Evolutionary conservation across 2,113 vertebrate genomes (phyloP), one percentile per base, ranked within the genome.

Genomic region (Phaetusa simplex): DNA sequence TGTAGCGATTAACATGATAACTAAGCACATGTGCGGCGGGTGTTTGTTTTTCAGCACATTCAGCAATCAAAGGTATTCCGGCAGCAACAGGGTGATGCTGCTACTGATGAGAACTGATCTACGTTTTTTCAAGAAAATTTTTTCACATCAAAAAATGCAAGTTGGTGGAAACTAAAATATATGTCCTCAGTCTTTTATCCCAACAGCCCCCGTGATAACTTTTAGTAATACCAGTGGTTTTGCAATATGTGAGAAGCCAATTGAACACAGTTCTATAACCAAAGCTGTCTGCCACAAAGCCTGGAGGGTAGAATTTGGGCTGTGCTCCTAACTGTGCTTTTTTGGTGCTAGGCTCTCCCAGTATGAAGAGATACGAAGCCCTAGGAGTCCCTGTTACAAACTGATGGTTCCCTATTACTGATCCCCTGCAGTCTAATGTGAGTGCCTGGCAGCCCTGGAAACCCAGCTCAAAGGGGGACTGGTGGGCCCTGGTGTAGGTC

Each of bases 71-170:
- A 76, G 4, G 6, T 30, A 30, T 55, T 72, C 52, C 40, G 38
- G 22, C 10, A 83, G 56, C 56, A 64, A 32, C 11, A 45, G 42
- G 32, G 22, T 52, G 59, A 18, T 22, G 19, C 20, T 20, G 17
- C 19, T 65, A 7, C 27, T n/a, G 30, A 4, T 42, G 12, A 71
- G n/a, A 80, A 23, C 18, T 12, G 9, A 58, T 50, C 27, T 62
- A 8, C 0, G 0, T 47, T 67, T 43, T 43, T 56, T 34, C 17
- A 38, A 56, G 14, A 56, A 2, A 6, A 6, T n/a, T 8, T 59
- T 69, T 73, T 47, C 18, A 11, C 8, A 2, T 76, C 4, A 45
- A 27, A 40, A 82, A 47, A 66, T 58, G 45, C 10, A 55, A 62
- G 43, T 23, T 58, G 50, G 30, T 5, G 3, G 34, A 62, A 79